Base-by-base conservation (phyloP, 2,113 vertebrate genomes). In the Syngnathus scovelli region DNA sequence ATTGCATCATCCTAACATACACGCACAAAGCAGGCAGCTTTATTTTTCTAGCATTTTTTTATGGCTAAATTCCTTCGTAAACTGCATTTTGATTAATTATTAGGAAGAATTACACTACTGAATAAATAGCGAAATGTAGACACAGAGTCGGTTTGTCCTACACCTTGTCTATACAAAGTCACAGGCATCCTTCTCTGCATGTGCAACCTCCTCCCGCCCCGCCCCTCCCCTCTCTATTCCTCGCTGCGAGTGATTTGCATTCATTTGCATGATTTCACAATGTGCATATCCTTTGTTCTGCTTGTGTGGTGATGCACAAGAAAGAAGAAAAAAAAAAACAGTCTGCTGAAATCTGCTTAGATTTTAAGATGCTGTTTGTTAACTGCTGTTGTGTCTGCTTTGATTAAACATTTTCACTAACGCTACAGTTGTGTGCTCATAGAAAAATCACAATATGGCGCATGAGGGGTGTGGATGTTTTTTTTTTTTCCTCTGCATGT, bases 251-350 rank as follows among this genome's bases (percentile, higher is more conserved):
- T 92, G 88, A 94, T 94, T 94, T 93, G 87, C 91, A 89, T 92
- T 90, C 82, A 94, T 94, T 94, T 95, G 89, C 93, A 93, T 93
- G 78, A 83, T 83, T 89, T 93, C 86, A 89, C 90, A 87, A 91
- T 91, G 88, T 86, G 90, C 87, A 88, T 77, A 84, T 89, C 87
- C 92, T 94, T 95, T 95, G 92, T 94, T 95, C 92, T 92, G 88
- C 82, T 82, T 87, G 86, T 77, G 92, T 89, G 89, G 93, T 92
- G 87, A 89, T 87, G 85, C 71, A 76, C 86, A 76, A 81, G 85
- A 75, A 72, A 9, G 9, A 39, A 8, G 8, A 41, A 41, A 41
- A 43, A 43, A 43, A 43, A 46, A 43, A 13, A 72, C 66, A 71
- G 66, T 39, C 67, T 5, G 39, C 68, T 70, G 68, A 70, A 77